phyloP scores from a whole-genome alignment of 2,888 invertebrate species.

The Andrena dorsata region DNA sequence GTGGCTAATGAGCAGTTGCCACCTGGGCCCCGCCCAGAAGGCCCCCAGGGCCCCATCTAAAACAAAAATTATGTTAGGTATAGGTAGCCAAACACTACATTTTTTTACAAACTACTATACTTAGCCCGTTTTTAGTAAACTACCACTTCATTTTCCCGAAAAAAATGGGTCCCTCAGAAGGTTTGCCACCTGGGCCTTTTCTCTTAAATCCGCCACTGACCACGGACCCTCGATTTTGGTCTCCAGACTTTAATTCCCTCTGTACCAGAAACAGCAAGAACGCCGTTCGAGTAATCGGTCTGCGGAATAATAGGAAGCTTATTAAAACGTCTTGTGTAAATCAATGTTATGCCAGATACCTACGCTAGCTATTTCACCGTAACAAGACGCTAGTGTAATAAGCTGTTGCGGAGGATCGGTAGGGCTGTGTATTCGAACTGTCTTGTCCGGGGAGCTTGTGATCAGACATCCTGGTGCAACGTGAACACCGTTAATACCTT shows the following conservation, averaged over 20 bases:
- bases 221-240: constrained; percentile 68
- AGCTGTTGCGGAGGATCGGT: constrained; percentile 81
- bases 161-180: too few species aligned
- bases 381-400: constrained; percentile 68
- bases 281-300: constrained; percentile 80
- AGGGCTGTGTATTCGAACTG: constrained; percentile 80
- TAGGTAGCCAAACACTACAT: too few species aligned
- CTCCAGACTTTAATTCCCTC: constrained; percentile 80
- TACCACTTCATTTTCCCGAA: too few species aligned
- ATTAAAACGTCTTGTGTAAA: not conserved
- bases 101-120: too few species aligned
- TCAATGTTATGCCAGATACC: constrained; percentile 46
- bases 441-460: constrained; percentile 82
- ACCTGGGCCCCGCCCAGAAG: too few species aligned
- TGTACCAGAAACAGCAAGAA: constrained; percentile 80
- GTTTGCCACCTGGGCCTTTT: too few species aligned
- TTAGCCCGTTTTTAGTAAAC: too few species aligned
- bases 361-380: constrained; percentile 80
- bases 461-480: constrained; percentile 80
- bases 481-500: constrained; percentile 80
- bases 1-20: too few species aligned
- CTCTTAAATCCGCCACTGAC: too few species aligned
- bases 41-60: too few species aligned
- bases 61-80: too few species aligned
- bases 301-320: constrained; percentile 40